Evolutionary conservation across 2,113 vertebrate species (phyloP).

Genomic region (Ceuthmochares aereus): DNA sequence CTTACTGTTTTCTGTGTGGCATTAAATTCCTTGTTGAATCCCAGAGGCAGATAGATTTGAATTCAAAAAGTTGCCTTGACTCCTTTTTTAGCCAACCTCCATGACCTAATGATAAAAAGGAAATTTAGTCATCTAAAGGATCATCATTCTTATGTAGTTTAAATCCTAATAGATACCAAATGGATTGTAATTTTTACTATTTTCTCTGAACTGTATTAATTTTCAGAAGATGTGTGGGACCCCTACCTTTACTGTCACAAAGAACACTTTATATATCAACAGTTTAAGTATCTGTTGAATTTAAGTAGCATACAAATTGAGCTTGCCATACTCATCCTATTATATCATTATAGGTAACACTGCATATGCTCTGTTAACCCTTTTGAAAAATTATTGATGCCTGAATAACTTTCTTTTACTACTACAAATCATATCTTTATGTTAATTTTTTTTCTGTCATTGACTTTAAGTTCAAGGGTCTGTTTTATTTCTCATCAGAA

Average conservation of each 20-base stretch:
- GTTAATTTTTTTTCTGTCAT: background rate
- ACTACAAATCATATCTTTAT: background rate
- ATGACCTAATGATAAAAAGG: conserved; percentile 2
- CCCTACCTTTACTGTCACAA: conserved; percentile 36
- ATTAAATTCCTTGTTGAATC: conserved; percentile 46
- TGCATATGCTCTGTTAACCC: conserved; percentile 39
- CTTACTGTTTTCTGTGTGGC: conserved; percentile 48
- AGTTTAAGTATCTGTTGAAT: conserved; percentile 45
- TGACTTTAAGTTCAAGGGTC: conserved; percentile 64
- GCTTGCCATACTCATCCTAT: background rate
- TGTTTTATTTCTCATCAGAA: conserved; percentile 60
- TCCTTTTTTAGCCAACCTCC: background rate
- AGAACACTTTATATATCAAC: conserved; percentile 29
- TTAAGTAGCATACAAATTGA: conserved; percentile 41
- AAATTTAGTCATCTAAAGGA: conserved; percentile 29
- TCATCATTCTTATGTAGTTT: background rate
- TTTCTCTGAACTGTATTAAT: conserved; percentile 20
- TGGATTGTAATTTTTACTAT: background rate
- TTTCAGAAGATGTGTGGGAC: conserved; percentile 24
- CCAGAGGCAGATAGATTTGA: conserved; percentile 18
- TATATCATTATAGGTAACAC: conserved; percentile 21
- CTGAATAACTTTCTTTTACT: conserved; percentile 33
- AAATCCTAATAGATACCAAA: background rate
- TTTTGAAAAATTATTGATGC: conserved; percentile 52
- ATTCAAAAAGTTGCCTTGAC: conserved; percentile 39